A percentile compares a stretch with the other conserved stretches of the same genome.
These are phyloP conservation scores for Littorina saxatilis DNA, from an alignment of 1,140 invertebrate genomes.

Conservation along the genomic window DNA sequence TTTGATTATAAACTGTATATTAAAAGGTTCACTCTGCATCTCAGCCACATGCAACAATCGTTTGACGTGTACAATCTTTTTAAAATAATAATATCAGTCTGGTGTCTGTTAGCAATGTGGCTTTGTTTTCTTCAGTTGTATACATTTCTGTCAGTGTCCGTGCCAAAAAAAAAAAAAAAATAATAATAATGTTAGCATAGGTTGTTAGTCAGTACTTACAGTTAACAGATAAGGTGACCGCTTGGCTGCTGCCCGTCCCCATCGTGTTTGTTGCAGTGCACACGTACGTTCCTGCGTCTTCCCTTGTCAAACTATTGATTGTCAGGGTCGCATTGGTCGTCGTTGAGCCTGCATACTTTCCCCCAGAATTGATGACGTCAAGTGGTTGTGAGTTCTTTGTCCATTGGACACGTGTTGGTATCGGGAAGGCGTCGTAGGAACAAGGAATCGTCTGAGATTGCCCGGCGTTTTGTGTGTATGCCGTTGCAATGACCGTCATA, in stretches of 20 bases:
- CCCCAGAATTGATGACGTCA: constrained; percentile 14
- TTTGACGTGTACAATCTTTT: no score
- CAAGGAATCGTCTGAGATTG: background rate
- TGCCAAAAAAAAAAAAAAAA: no score
- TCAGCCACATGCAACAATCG: no score
- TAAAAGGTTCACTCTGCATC: no score
- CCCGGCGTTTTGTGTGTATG: constrained; percentile 3
- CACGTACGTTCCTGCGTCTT: background rate
- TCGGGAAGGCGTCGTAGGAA: constrained; percentile 29
- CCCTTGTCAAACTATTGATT: background rate
- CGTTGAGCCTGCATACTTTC: background rate
- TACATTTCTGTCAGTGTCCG: no score
- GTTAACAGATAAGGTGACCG: background rate
- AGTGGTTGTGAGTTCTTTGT: background rate
- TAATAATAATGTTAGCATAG: no score
- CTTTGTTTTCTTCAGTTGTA: no score
- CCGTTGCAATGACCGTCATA: background rate
- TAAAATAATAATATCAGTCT: no score
- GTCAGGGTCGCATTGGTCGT: background rate
- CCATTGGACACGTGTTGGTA: constrained; percentile 2
- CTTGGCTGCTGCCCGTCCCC: background rate
- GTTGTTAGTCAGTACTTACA: background rate
- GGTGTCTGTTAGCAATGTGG: no score
- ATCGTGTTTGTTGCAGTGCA: background rate
- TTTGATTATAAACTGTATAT: no score